Evolutionary conservation across 2,113 vertebrate species (phyloP).

Genomic region (Todiramphus saurophagus): DNA sequence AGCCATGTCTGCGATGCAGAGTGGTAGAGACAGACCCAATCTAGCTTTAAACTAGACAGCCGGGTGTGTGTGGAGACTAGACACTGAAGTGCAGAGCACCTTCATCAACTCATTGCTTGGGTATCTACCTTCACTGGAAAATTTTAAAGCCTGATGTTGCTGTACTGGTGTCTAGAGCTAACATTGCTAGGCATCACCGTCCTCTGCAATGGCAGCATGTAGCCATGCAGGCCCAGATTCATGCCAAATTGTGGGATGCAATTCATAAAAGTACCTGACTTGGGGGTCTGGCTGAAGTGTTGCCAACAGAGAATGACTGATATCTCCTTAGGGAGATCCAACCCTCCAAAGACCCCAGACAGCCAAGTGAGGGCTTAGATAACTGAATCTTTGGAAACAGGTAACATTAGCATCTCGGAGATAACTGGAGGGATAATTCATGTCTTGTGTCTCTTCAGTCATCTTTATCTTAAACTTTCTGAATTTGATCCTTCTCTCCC

Average conservation of each 20-base stretch:
- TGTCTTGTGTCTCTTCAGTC: neutral
- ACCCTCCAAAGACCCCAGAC: neutral
- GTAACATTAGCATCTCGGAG: neutral
- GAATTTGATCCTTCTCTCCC: neutral
- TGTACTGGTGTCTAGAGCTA: neutral
- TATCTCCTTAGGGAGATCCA: neutral
- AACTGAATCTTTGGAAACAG: neutral
- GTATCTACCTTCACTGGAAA: accelerated
- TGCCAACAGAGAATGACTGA: neutral
- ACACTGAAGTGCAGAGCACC: neutral
- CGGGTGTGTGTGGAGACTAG: neutral
- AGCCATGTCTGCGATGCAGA: neutral
- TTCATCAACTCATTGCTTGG: neutral
- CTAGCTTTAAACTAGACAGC: neutral
- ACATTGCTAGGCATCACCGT: accelerated
- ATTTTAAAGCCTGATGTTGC: neutral
- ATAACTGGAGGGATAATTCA: neutral
- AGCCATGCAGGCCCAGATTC: neutral
- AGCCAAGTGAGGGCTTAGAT: neutral
- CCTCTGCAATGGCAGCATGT: neutral
- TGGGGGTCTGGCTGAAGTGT: neutral
- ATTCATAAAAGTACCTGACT: neutral
- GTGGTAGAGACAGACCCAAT: neutral
- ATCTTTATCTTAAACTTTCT: neutral
- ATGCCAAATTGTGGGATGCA: neutral